Evolutionary conservation across 2,113 vertebrate genomes (phyloP), one percentile per base, ranked within the genome.

Genomic region (Silurus glanis): DNA sequence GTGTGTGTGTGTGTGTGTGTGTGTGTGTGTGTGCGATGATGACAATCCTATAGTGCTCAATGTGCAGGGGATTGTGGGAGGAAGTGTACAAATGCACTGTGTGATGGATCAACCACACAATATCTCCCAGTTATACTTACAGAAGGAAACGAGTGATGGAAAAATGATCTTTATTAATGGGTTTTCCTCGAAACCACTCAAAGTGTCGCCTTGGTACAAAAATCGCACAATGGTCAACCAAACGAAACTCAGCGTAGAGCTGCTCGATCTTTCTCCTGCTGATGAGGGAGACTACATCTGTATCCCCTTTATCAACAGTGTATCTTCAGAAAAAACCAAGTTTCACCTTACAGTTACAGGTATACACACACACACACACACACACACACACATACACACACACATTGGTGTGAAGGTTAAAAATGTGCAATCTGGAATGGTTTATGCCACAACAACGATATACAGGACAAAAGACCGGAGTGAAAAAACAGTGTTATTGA

Each of bases 321-420:
- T 0, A 0, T 0, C 0, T 0, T 0, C 5, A 7, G 10, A 37
- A 37, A 2, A 2, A 17, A 17, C 0, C n/a, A 4, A 0, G 0
- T 13, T 85, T 45, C 2, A 53, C 14, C 85, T 91, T 4, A 86
- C 4, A 66, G 76, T 89, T 19, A 87, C 71, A 88, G 88, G 90
- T 91, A 87, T 5, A 72, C 5, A 58, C 23, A 64, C 37, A 64
- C 58, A 81, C 58, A 49, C 5, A 47, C 37, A 51, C 4, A 72
- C 14, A 47, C 5, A 25, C 37, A 37, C 37, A 37, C 37, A 37
- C 37, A 37, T 3, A 37, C 37, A 37, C 37, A 37, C 37, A 37
- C 37, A 37, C 37, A 37, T 37, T 37, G 1, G 37, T 37, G 37
- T 2, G 2, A 37, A 37, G 37, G 37, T 37, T 37, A 37, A 37